Conservation (phyloP, 2,113 vertebrate species). For the Takifugu flavidus region DNA sequence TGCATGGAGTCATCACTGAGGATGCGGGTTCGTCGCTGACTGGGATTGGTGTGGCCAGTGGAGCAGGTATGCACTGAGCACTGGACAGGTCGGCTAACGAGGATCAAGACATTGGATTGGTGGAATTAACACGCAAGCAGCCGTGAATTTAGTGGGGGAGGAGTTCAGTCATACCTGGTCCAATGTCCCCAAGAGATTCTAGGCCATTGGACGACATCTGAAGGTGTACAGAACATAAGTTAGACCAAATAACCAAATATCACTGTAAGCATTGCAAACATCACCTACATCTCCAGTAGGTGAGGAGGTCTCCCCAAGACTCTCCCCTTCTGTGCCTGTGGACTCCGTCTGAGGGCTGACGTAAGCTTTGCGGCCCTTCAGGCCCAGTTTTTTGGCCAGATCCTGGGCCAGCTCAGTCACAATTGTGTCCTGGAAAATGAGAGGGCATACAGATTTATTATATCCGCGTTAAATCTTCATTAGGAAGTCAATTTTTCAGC, state of each 20-base stretch:
- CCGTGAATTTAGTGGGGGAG: neutral
- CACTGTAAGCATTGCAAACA: neutral
- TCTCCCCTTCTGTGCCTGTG: slow-evolving; percentile 59
- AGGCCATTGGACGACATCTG: slow-evolving; percentile 86
- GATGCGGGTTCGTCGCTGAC: slow-evolving; percentile 77
- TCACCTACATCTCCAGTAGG: slow-evolving; percentile 72
- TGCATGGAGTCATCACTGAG: slow-evolving; percentile 68
- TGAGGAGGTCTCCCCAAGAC: slow-evolving; percentile 63
- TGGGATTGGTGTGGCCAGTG: slow-evolving; percentile 76
- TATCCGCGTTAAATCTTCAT: neutral
- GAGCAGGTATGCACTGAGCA: slow-evolving; percentile 81
- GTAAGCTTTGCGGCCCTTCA: slow-evolving; percentile 93
- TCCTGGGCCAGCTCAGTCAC: slow-evolving; percentile 93
- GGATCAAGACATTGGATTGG: neutral
- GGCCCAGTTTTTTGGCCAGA: slow-evolving; percentile 91
- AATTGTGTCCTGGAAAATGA: slow-evolving; percentile 81
- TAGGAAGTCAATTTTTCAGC: neutral
- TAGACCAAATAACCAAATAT: neutral
- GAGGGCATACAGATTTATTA: neutral
- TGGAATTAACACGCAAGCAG: neutral
- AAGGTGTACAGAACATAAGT: neutral
- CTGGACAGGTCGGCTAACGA: slow-evolving; percentile 62
- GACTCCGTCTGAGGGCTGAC: slow-evolving; percentile 85
- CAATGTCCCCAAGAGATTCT: slow-evolving; percentile 89
- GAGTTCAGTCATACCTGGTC: slow-evolving; percentile 78